Percentiles rank a stretch among this genome's conserved stretches.
These are phyloP conservation scores for Colletes collaris DNA, from an alignment of 2,888 invertebrate genomes.

Conservation along the genomic window DNA sequence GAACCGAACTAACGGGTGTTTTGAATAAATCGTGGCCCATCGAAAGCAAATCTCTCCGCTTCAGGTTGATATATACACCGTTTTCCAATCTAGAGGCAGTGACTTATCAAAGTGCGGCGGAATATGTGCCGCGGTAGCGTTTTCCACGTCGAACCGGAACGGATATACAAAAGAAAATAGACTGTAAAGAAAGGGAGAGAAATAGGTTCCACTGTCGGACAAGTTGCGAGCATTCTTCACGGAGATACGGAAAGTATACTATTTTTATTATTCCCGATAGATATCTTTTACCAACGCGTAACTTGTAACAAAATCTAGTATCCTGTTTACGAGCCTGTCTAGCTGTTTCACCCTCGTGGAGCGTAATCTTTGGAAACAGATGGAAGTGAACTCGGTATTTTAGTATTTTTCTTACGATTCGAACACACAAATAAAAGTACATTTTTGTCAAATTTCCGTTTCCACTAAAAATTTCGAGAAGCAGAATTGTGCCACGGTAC, in stretches of 20 bases:
- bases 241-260: conserved; percentile 47
- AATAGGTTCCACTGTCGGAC: conserved; percentile 38
- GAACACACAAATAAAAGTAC: too few relatives aligned
- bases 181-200: conserved; percentile 7
- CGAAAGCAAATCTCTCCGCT: conserved; percentile 17
- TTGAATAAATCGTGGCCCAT: conserved; percentile 36
- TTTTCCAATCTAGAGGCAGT: conserved; percentile 49
- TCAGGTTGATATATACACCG: conserved; percentile 55
- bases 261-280: conserved; percentile 52
- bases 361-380: too few relatives aligned
- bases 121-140: conserved; percentile 52
- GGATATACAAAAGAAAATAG: conserved; percentile 29
- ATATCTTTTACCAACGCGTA: conserved; percentile 40
- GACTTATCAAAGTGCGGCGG: conserved; percentile 61
- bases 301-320: conserved; percentile 45
- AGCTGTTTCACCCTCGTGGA: neutral
- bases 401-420: neutral
- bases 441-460: conserved; percentile 14
- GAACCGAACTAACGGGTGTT: neutral
- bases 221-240: conserved; percentile 55
- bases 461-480: conserved; percentile 5
- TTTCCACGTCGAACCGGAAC: conserved; percentile 28
- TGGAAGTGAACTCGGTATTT: neutral
- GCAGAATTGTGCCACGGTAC: neutral
- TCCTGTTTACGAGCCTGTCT: conserved; percentile 22